phyloP scores from a whole-genome alignment of 2,113 vertebrate genomes.

The Chloropsis hardwickii region DNA sequence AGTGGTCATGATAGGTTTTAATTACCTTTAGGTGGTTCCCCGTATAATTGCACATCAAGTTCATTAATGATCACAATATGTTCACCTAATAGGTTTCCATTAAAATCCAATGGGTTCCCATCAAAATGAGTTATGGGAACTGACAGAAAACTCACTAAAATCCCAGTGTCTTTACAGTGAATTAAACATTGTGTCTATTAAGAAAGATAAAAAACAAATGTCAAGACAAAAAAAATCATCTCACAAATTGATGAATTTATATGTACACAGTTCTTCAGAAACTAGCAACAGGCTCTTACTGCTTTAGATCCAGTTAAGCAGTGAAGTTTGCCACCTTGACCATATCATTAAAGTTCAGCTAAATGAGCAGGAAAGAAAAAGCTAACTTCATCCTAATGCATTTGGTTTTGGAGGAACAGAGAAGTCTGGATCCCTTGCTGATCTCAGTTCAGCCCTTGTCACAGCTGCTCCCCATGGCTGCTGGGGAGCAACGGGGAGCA shows the following conservation, averaged over 20 bases:
- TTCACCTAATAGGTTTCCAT: constrained; percentile 77
- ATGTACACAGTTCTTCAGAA: neutral
- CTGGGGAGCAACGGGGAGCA: neutral
- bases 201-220: constrained; percentile 25
- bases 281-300: neutral
- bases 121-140: constrained; percentile 74
- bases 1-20: constrained; percentile 68
- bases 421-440: neutral
- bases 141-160: constrained; percentile 66
- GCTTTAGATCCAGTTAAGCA: neutral
- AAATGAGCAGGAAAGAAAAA: neutral
- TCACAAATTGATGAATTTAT: neutral
- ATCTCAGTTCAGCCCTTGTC: neutral
- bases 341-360: neutral
- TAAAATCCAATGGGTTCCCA: constrained; percentile 75
- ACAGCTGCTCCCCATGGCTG: neutral
- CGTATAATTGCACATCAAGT: constrained; percentile 59
- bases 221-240: neutral
- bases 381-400: neutral
- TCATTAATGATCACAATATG: constrained; percentile 77
- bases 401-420: neutral
- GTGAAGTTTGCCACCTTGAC: neutral
- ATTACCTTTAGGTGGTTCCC: constrained; percentile 76
- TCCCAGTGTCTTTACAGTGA: constrained; percentile 59
- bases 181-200: constrained; percentile 60